Evolutionary conservation across 2,888 invertebrate genomes (phyloP).

Genomic region (Brachypalpus laphriformis): DNA sequence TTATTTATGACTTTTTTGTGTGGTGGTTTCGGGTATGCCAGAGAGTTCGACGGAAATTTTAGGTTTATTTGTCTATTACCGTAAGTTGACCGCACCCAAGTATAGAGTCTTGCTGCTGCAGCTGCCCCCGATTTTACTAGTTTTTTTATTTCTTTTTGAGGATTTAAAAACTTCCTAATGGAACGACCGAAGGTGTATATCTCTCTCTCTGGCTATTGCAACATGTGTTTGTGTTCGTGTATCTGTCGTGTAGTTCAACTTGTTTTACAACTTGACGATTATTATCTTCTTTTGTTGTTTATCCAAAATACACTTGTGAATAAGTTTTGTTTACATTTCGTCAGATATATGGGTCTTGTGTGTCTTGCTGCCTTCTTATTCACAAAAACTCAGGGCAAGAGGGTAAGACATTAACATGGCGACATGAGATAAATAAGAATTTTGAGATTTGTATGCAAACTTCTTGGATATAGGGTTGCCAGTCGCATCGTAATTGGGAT

Average conservation of each 20-base stretch:
- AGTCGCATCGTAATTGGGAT: no score
- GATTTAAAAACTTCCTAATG: slow-evolving; percentile 25
- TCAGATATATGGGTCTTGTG: slow-evolving; percentile 18
- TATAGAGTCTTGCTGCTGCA: background rate
- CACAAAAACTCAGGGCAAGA: slow-evolving; percentile 9
- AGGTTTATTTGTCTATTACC: slow-evolving; percentile 49
- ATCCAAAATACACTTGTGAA: slow-evolving; percentile 40
- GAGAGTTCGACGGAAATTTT: slow-evolving; percentile 21
- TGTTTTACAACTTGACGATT: slow-evolving; percentile 60
- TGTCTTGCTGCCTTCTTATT: slow-evolving; percentile 12
- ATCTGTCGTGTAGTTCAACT: slow-evolving; percentile 43
- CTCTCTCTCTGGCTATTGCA: slow-evolving; percentile 15
- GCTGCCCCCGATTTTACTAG: slow-evolving; percentile 18
- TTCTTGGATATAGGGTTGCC: slow-evolving; percentile 8
- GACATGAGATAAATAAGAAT: background rate
- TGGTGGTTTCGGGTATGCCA: background rate
- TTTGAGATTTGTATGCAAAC: background rate
- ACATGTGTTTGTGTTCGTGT: slow-evolving; percentile 45
- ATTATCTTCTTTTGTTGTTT: slow-evolving; percentile 65
- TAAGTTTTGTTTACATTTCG: slow-evolving; percentile 51
- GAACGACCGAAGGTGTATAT: background rate
- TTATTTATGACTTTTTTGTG: slow-evolving; percentile 41
- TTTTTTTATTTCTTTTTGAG: slow-evolving; percentile 1
- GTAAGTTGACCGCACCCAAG: slow-evolving; percentile 58
- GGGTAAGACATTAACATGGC: background rate